Conservation (phyloP, 2,888 invertebrate species). For the Leptura quadrifasciata region DNA sequence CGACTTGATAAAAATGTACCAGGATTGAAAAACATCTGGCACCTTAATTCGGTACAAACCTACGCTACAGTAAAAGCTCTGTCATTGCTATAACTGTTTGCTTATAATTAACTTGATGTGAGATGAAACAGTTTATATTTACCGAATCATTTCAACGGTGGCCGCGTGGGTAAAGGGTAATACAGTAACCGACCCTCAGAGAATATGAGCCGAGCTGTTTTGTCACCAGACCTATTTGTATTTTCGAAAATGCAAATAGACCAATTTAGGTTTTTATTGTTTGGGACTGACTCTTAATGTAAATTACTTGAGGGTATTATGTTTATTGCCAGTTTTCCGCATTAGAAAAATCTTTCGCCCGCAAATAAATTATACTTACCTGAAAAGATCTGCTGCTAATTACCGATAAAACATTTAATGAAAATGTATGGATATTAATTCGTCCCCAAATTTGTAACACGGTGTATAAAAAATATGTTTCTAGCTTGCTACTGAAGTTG, state of each 20-base stretch:
- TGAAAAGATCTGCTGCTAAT: no score
- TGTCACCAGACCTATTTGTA: constrained; percentile 27
- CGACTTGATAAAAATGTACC: background rate
- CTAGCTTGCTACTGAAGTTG: no score
- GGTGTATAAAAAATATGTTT: no score
- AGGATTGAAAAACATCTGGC: constrained; percentile 19
- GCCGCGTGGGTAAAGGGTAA: constrained; percentile 34
- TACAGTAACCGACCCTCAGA: constrained; percentile 23
- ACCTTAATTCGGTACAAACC: constrained; percentile 5
- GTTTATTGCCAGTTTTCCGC: background rate
- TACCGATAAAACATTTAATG: no score
- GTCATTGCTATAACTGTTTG: constrained; percentile 36
- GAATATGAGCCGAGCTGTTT: constrained; percentile 24
- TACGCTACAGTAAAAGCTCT: constrained; percentile 12
- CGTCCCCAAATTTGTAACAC: no score
- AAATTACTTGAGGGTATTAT: background rate
- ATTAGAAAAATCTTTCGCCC: no score
- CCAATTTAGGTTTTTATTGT: constrained; percentile 18
- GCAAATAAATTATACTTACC: no score
- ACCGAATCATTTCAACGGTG: constrained; percentile 39
- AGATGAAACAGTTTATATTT: constrained; percentile 45
- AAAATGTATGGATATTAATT: no score
- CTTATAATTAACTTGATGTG: constrained; percentile 44
- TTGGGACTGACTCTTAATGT: background rate
- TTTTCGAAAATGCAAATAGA: constrained; percentile 33